Percentiles rank a stretch among this genome's conserved stretches.
Conservation (phyloP, 2,888 invertebrate genomes). For the Cantharis nigra region DNA sequence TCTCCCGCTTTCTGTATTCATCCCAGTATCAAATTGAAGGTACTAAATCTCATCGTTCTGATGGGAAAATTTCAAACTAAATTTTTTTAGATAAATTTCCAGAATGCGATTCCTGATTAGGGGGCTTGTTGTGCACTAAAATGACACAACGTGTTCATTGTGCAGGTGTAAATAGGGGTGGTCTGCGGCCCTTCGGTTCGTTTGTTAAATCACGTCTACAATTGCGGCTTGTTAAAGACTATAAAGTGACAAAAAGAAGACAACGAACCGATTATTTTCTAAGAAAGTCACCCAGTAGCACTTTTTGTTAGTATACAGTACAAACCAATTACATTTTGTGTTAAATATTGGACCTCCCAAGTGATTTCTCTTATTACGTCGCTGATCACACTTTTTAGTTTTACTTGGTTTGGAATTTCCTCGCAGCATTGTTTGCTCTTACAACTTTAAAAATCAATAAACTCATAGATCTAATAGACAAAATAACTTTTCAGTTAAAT, state of each 20-base stretch:
- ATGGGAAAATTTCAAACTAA: conserved; percentile 26
- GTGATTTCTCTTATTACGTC: not conserved
- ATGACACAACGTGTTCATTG: not conserved
- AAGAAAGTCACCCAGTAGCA: conserved; percentile 15
- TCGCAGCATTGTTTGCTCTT: not conserved
- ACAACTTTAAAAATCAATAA: not conserved
- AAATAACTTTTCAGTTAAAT: too few species aligned
- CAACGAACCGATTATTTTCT: conserved; percentile 29
- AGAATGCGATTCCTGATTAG: not conserved
- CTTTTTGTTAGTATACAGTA: conserved; percentile 10
- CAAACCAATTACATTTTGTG: conserved; percentile 22
- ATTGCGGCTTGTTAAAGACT: conserved; percentile 19
- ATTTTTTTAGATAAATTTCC: not conserved
- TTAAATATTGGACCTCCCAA: conserved; percentile 24
- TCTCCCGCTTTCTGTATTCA: conserved; percentile 31
- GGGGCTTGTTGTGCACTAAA: not conserved
- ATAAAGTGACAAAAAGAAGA: conserved; percentile 24
- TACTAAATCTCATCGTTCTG: conserved; percentile 42
- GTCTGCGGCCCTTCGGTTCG: not conserved
- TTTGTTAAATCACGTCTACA: not conserved
- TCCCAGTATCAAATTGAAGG: conserved; percentile 43
- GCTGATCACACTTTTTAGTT: not conserved
- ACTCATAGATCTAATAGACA: not conserved
- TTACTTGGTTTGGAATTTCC: not conserved
- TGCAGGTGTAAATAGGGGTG: not conserved